These are phyloP conservation scores for Glossophaga mutica DNA, from an alignment of 2,797 vertebrate genomes.

Conservation along the genomic window DNA sequence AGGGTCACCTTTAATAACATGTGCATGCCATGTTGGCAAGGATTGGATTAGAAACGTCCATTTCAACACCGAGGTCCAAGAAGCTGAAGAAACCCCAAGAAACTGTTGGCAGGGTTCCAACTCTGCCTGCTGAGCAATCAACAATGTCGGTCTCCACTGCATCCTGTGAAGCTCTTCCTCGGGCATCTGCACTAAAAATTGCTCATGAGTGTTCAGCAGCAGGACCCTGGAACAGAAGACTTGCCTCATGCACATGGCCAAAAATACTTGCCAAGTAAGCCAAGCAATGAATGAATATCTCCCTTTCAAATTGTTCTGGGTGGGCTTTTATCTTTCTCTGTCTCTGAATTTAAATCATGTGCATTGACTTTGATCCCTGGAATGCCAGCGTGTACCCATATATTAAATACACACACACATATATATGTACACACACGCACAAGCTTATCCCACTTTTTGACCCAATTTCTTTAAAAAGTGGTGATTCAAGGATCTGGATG, in stretches of 20 bases:
- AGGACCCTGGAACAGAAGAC: not conserved
- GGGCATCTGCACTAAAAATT: not conserved
- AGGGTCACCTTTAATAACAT: not conserved
- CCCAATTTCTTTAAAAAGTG: conserved; percentile 2
- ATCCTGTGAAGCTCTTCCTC: not conserved
- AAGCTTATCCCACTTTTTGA: not conserved
- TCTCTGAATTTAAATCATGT: not conserved
- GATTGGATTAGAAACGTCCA: not conserved
- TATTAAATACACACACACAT: not conserved
- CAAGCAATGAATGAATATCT: conserved; percentile 43
- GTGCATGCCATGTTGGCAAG: not conserved
- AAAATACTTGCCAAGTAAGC: conserved; percentile 8
- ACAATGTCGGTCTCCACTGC: not conserved
- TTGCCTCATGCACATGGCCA: conserved; percentile 2
- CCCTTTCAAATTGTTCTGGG: conserved; percentile 26
- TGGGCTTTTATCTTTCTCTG: conserved; percentile 34
- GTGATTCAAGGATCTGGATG: not conserved
- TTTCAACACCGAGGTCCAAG: not conserved
- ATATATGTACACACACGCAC: no score
- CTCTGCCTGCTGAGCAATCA: not conserved
- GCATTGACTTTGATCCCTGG: not conserved
- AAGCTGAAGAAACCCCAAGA: not conserved
- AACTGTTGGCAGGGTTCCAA: not conserved
- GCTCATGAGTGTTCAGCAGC: conserved; percentile 33
- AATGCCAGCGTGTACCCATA: not conserved